Base-by-base conservation (phyloP, 2,888 invertebrate genomes). In the Helicoverpa assulta region DNA sequence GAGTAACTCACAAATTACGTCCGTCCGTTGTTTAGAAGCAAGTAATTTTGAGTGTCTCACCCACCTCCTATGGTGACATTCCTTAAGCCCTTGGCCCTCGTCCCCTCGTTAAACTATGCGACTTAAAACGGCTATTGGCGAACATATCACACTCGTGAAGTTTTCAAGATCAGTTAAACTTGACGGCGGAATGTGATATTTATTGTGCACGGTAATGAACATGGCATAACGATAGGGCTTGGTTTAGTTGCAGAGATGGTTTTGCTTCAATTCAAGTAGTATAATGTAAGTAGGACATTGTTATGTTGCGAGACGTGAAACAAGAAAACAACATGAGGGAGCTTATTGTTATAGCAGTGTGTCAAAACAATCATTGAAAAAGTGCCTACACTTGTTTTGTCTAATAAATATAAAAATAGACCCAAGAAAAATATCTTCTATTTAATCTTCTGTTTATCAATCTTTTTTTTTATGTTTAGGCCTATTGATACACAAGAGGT, bases 31-130 rank as follows among this genome's bases (percentile, higher is more conserved):
- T 87, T 86, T 85, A 83, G 83, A 87, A 85, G 85, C 86, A 88
- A 91, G 91, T 91, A 91, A 92, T 93, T 40, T 93, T 89, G 88
- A 88, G 90, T 91, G 89, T 89, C 86, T 88, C 89, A 91, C 91
- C 33, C 92, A 91, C 92, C 85, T 79, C 77, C 80, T 73, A 84
- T 81, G 80, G 83, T 78, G 79, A 84, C 86, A 93, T 93, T 93
- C 91, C 90, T 88, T 74, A 70, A 82, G 76, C 90, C 73, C 69
- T 68, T 57, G 68, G 74, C 55, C 56, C 57, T 40, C 47, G 52
- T 21, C 57, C 40, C 88, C 88, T 90, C 85, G 81, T 86, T 86
- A 86, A 93, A 93, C 91, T 91, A 93, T 94, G 90, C 85, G 87
- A 81, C 88, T 90, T 88, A 85, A 87, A 89, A 85, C 77, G 84